Evolutionary conservation across 2,113 vertebrate genomes (phyloP), one percentile per base, ranked within the genome.

Genomic region (Vidua chalybeata): DNA sequence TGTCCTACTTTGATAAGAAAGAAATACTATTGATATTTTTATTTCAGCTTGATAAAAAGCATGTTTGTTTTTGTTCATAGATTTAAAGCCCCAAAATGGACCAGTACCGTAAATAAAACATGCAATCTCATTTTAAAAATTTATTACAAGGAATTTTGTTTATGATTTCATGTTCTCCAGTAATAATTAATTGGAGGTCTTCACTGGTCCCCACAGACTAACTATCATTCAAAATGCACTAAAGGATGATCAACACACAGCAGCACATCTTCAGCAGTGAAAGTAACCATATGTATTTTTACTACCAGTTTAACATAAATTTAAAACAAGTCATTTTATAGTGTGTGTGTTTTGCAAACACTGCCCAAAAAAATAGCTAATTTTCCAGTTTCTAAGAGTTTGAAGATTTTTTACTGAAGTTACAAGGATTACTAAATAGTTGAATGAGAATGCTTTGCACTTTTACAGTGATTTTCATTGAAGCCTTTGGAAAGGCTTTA

Each of bases 141-240:
- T 98, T 98, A 98, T 98, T 98, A 98, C 96, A 98, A 98, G 98
- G 98, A 98, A 98, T 98, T 98, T 98, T 98, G 98, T 98, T 98
- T 98, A 98, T 98, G 97, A 98, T 98, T 98, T 98, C 96, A 98
- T 98, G 97, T 98, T 98, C 97, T 97, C 97, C 96, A 98, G 97
- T 98, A 98, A 98, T 98, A 98, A 98, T 98, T 98, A 98, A 98
- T 98, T 98, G 97, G 97, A 98, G 98, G 98, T 98, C 97, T 98
- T 98, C 97, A 97, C 82, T 95, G 93, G 92, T 98, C 98, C 97
- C 98, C 45, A 87, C 72, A 97, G 98, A 98, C 89, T 96, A 97
- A 95, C 97, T 90, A 98, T 98, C 98, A 97, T 98, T 98, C 97
- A 97, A 97, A 97, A 97, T 97, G 96, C 97, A 96, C 68, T 78